These are phyloP conservation scores for Dynastes maya DNA, from an alignment of 2,888 invertebrate genomes.

Conservation along the genomic window DNA sequence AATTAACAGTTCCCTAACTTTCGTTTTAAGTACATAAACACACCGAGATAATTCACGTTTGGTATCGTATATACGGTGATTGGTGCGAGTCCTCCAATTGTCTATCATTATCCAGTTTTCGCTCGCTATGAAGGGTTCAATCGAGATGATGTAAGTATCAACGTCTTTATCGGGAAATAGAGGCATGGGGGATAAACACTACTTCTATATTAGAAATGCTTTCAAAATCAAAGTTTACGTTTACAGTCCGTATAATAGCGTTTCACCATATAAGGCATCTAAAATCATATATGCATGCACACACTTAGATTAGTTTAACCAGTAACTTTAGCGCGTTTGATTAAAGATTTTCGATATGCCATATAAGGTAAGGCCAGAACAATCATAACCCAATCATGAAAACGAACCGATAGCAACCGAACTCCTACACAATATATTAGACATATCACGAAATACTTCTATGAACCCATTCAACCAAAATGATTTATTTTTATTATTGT, in stretches of 20 bases:
- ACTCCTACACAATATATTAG: no score
- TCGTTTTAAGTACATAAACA: background rate
- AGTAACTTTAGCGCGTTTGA: background rate
- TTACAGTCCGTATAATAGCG: constrained; percentile 8
- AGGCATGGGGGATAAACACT: constrained; percentile 6
- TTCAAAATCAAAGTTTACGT: constrained; percentile 26
- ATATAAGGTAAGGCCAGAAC: background rate
- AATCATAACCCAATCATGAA: no score
- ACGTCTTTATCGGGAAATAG: constrained; percentile 1
- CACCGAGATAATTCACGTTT: background rate
- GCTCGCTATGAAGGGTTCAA: constrained; percentile 22
- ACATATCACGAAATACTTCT: no score
- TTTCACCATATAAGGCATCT: constrained; percentile 27
- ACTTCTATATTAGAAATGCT: constrained; percentile 2
- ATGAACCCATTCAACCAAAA: no score
- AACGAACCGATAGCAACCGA: no score
- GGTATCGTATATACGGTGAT: constrained; percentile 5
- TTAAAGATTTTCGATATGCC: constrained; percentile 12
- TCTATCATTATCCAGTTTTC: constrained; percentile 15
- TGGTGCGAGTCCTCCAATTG: constrained; percentile 5
- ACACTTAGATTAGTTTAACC: no score
- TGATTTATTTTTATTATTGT: no score
- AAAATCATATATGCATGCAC: no score
- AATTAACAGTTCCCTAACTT: constrained; percentile 18
- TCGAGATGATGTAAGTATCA: constrained; percentile 36